Evolutionary conservation across 2,888 invertebrate species (phyloP).

Genomic region (Amaurobius ferox): DNA sequence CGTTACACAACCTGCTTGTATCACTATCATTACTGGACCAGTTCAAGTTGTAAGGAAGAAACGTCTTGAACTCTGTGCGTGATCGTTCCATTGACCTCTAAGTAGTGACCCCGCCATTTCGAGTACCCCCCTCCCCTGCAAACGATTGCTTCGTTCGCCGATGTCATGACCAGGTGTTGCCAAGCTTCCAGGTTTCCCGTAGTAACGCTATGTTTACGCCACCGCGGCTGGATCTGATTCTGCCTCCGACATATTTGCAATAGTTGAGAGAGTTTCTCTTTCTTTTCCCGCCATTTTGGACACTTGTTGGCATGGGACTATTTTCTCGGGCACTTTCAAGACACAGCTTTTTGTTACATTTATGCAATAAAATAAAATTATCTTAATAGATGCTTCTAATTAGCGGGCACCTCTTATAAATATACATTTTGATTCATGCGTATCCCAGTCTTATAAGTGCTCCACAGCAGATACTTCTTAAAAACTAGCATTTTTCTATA

Average conservation of each 20-base stretch:
- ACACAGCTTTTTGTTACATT: too few species aligned
- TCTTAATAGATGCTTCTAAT: too few species aligned
- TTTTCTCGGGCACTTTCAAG: neutral
- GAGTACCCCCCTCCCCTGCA: neutral
- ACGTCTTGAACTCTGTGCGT: conserved; percentile 25
- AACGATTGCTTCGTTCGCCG: conserved; percentile 25
- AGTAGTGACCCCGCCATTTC: conserved; percentile 3
- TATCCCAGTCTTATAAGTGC: too few species aligned
- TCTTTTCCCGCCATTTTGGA: conserved; percentile 47
- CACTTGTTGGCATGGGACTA: conserved; percentile 47
- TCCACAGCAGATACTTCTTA: too few species aligned
- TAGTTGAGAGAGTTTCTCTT: conserved; percentile 38
- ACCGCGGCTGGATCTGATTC: neutral
- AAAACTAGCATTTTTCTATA: too few species aligned
- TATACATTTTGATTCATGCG: too few species aligned
- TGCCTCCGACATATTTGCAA: conserved; percentile 38
- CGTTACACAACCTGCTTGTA: too few species aligned
- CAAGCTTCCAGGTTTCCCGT: conserved; percentile 30
- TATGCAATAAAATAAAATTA: too few species aligned
- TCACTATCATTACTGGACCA: too few species aligned
- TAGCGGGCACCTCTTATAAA: too few species aligned
- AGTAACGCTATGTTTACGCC: conserved; percentile 67
- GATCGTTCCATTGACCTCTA: conserved; percentile 49
- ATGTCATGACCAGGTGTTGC: conserved; percentile 56
- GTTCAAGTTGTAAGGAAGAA: neutral